These are phyloP conservation scores for Astatoreochromis straeleni DNA, from an alignment of 2,113 vertebrate species.

Conservation along the genomic window DNA sequence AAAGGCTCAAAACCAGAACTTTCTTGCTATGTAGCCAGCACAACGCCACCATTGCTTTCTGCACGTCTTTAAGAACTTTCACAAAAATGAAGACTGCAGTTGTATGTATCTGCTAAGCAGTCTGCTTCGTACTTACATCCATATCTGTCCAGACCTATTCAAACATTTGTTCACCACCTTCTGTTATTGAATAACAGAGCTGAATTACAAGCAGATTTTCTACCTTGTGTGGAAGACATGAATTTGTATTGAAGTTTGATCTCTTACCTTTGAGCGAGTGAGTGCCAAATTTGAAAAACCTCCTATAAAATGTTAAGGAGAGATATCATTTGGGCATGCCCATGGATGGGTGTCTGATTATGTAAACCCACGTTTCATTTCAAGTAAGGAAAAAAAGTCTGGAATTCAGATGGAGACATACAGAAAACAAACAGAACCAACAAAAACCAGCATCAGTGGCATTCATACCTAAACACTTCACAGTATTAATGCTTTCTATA, in stretches of 20 bases:
- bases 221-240: background rate
- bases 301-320: background rate
- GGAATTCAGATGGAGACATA: background rate
- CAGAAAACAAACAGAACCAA: background rate
- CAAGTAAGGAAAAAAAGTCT: background rate
- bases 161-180: background rate
- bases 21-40: background rate
- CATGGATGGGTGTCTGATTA: background rate
- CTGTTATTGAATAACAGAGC: background rate
- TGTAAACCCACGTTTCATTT: background rate
- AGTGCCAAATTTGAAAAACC: background rate
- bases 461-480: background rate
- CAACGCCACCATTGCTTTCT: background rate
- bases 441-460: background rate
- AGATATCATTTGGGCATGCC: background rate
- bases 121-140: background rate
- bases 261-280: background rate
- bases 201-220: background rate
- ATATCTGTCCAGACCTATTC: background rate
- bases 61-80: background rate
- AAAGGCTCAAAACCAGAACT: background rate
- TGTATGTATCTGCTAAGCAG: background rate
- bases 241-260: background rate
- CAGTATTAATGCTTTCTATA: background rate
- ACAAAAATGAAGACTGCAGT: background rate